A percentile compares a stretch with the other conserved stretches of the same genome.
Conservation (phyloP, 2,113 vertebrate genomes). For the Bos indicus region DNA sequence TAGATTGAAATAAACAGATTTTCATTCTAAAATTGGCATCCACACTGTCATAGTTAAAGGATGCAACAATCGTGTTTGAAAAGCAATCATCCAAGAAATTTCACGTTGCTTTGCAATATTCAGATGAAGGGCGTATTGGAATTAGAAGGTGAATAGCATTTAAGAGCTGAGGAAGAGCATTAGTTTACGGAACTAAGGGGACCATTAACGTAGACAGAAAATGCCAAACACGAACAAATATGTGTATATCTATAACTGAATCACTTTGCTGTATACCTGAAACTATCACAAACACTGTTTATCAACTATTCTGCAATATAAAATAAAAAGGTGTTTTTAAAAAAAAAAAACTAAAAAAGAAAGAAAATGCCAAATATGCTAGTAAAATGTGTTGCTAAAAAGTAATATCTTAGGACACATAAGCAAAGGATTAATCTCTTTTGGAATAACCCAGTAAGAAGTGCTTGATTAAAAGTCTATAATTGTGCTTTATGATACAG, state of each 20-base stretch:
- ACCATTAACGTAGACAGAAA: neutral
- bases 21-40: slow-evolving; percentile 80
- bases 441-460: neutral
- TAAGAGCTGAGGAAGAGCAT: neutral
- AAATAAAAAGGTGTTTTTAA: neutral
- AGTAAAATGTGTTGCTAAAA: neutral
- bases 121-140: neutral
- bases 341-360: neutral
- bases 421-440: neutral
- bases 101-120: neutral
- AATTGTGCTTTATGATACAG: neutral
- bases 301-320: neutral
- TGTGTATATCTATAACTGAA: neutral
- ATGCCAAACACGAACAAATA: neutral
- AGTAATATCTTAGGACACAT: neutral
- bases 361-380: neutral
- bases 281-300: neutral
- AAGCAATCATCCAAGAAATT: slow-evolving; percentile 51
- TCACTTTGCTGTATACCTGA: neutral
- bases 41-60: slow-evolving; percentile 61
- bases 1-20: slow-evolving; percentile 72
- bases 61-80: slow-evolving; percentile 61
- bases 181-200: neutral
- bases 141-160: neutral
- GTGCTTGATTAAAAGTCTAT: neutral